phyloP scores from a whole-genome alignment of 2,113 vertebrate genomes.

The Onychostoma macrolepis region DNA sequence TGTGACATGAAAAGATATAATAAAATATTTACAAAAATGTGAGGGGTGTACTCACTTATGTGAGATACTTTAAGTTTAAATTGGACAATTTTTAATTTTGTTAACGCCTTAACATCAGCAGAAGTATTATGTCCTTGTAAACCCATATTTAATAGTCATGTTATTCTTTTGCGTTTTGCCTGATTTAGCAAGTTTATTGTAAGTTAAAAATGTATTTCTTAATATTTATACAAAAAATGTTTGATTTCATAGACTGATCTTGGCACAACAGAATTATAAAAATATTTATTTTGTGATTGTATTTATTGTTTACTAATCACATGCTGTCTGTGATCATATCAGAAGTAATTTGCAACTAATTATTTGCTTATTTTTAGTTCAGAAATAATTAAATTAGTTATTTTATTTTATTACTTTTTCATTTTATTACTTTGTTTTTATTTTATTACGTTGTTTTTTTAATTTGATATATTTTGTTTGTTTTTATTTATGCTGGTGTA shows the following conservation, averaged over 20 bases:
- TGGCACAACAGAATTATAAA: background rate
- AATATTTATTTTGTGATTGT: background rate
- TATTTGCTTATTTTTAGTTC: background rate
- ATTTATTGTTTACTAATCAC: background rate
- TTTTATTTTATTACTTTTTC: too few species aligned
- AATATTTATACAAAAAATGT: background rate
- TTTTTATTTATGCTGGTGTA: too few species aligned
- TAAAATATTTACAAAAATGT: too few species aligned
- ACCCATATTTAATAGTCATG: background rate
- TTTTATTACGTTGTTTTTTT: too few species aligned
- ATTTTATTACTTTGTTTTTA: too few species aligned
- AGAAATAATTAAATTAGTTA: too few species aligned
- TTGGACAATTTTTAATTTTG: background rate
- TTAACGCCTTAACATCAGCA: background rate
- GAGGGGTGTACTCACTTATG: too few species aligned
- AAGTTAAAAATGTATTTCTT: background rate
- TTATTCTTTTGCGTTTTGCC: too few species aligned
- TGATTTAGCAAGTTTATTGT: too few species aligned
- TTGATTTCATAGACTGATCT: background rate
- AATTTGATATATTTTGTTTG: too few species aligned
- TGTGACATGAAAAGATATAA: too few species aligned
- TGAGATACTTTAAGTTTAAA: too few species aligned
- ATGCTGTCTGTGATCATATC: background rate
- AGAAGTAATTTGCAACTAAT: background rate
- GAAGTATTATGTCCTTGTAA: background rate